Conservation (phyloP, 2,797 vertebrate species). For the Hafferia zeledoni region DNA sequence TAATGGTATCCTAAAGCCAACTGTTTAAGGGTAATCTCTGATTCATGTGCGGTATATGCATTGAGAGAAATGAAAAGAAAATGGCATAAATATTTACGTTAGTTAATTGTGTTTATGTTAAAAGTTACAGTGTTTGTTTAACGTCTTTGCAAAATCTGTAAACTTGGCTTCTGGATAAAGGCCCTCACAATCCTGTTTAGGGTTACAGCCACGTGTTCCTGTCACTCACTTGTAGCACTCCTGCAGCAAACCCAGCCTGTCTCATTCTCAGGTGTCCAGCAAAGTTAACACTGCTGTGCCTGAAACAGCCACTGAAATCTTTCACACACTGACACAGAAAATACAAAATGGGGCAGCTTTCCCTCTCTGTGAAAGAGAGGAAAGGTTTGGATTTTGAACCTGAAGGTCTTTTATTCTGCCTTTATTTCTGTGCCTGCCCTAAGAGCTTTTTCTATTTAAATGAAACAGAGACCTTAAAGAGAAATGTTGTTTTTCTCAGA, state of each 20-base stretch:
- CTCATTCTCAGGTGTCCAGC: not conserved
- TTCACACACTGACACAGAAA: not conserved
- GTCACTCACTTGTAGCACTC: constrained; percentile 1
- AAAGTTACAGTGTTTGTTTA: constrained; percentile 82
- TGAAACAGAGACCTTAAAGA: not conserved
- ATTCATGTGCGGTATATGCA: constrained; percentile 55
- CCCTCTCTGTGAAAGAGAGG: not conserved
- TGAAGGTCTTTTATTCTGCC: not conserved
- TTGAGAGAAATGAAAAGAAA: constrained; percentile 68
- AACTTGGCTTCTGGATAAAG: constrained; percentile 84
- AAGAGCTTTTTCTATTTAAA: not conserved
- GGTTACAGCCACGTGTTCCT: constrained; percentile 5
- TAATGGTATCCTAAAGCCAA: constrained; percentile 65
- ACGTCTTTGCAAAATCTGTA: constrained; percentile 79
- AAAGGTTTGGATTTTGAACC: not conserved
- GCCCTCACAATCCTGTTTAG: constrained; percentile 18
- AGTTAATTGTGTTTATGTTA: constrained; percentile 82
- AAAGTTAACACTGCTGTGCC: not conserved
- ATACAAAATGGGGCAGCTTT: not conserved
- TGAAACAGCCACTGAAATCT: not conserved
- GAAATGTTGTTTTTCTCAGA: not conserved
- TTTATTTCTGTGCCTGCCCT: not conserved
- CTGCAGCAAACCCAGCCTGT: not conserved
- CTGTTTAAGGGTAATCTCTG: constrained; percentile 24
- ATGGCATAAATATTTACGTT: constrained; percentile 82